Evolutionary conservation across 2,797 vertebrate species (phyloP), one percentile per base, ranked within the genome.

Genomic region (Lophotriccus pileatus): DNA sequence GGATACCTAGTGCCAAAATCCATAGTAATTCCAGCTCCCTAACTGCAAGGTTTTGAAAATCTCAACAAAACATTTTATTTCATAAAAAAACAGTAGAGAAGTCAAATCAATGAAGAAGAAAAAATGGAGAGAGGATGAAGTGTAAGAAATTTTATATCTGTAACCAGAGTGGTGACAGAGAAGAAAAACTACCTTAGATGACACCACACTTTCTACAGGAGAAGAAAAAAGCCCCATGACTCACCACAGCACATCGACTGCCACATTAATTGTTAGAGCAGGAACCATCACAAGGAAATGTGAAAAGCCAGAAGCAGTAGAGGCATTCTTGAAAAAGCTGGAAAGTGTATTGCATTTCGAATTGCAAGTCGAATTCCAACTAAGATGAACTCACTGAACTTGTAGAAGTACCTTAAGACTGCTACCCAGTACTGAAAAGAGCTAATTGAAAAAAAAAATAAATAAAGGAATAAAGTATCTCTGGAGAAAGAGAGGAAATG

Each of bases 291-390:
- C 52, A 74, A 58, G 59, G 56, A 89, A 87, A 84, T 56, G 25
- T 49, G 63, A 84, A 78, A 55, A 89, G 34, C 27, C 55, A 90
- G 76, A 86, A 89, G 36, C 23, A 70, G 55, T 23, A 76, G 23
- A 95, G 9, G 2, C 32, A 89, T 84, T 92, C 32, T 82, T 94
- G 69, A 90, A 75, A 86, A 95, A 82, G 22, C 17, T 79, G 81
- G 50, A 69, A 91, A 91, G 28, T 44, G 18, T 84, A 79, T 64
- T 70, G 68, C 22, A 39, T 69, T 89, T 7, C 27, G n/a, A n/a
- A n/a, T n/a, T n/a, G n/a, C n/a, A 82, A 55, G 63, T 39, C 63
- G 59, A 55, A 73, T 30, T 93, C 55, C 46, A 82, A 52, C 27
- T 79, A 93, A 78, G 32, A 82, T n/a, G 32, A 93, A 88, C 47